These are phyloP conservation scores for Dicyrtomina minuta DNA, from an alignment of 2,888 invertebrate species.

Conservation along the genomic window DNA sequence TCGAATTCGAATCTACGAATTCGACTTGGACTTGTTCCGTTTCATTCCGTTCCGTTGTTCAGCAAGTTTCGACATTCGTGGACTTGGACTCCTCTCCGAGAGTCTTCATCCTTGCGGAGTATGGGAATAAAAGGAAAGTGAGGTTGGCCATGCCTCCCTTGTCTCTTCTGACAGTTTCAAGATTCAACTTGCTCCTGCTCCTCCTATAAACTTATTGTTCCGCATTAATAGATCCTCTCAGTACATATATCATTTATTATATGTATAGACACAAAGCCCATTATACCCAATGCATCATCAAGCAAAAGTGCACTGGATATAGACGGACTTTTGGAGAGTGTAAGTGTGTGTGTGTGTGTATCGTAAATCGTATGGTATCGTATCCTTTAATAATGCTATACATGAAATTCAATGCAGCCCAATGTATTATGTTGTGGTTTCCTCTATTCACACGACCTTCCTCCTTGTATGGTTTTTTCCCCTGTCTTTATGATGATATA, in stretches of 20 bases:
- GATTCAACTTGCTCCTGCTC: slow-evolving; percentile 4
- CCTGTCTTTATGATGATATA: no score
- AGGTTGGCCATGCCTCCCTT: slow-evolving; percentile 1
- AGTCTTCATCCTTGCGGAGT: slow-evolving; percentile 4
- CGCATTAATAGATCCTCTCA: no score
- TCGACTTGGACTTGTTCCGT: background rate
- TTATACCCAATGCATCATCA: no score
- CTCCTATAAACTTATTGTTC: background rate
- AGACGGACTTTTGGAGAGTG: background rate
- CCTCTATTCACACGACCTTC: slow-evolving; percentile 13
- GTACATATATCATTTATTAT: no score
- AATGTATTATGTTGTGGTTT: slow-evolving; percentile 1
- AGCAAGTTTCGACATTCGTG: background rate
- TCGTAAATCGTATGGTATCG: no score
- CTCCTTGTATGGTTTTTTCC: background rate
- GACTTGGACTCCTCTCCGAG: background rate
- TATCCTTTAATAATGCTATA: no score
- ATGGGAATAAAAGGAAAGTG: slow-evolving; percentile 5
- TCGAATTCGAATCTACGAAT: background rate
- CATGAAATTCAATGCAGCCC: no score
- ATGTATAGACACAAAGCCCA: no score
- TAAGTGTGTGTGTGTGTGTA: background rate
- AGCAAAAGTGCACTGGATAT: no score
- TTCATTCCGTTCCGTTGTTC: slow-evolving; percentile 2
- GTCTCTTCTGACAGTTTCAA: slow-evolving; percentile 5